Percentiles rank a stretch among this genome's conserved stretches.
These are phyloP conservation scores for Monoplex corrugatus DNA, from an alignment of 2,888 invertebrate genomes.

Conservation along the genomic window DNA sequence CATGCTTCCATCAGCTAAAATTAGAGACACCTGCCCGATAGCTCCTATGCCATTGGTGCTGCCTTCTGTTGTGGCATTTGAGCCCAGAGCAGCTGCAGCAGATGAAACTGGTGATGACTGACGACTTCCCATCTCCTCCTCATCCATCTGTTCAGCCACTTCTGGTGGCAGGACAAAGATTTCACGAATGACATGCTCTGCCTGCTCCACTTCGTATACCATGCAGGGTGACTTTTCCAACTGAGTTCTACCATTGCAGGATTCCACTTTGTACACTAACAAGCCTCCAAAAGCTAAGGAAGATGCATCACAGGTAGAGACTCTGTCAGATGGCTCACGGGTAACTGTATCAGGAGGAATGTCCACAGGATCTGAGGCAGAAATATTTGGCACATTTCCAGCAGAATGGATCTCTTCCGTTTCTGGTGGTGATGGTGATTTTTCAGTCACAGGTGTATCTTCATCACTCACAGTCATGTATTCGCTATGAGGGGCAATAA, in stretches of 20 bases:
- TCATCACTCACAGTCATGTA: conserved; percentile 21
- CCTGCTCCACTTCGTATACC: conserved; percentile 64
- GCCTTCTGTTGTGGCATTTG: conserved; percentile 52
- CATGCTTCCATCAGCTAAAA: conserved; percentile 28
- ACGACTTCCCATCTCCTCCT: conserved; percentile 63
- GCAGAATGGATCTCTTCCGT: neutral
- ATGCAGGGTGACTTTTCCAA: conserved; percentile 86
- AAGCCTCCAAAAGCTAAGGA: conserved; percentile 81
- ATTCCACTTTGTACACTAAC: conserved; percentile 85
- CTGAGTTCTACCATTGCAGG: conserved; percentile 83
- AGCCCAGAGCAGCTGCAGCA: conserved; percentile 10
- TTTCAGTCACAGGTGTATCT: neutral
- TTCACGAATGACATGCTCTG: conserved; percentile 66
- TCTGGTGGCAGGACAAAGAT: conserved; percentile 75
- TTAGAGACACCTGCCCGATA: conserved; percentile 43
- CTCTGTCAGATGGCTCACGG: neutral
- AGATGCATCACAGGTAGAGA: neutral
- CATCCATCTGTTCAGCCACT: conserved; percentile 69
- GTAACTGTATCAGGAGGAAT: neutral
- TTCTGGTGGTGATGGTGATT: neutral
- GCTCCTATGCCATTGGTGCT: conserved; percentile 53
- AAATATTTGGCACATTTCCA: neutral
- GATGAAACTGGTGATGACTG: conserved; percentile 50
- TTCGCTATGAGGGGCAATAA: conserved; percentile 61
- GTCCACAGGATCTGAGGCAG: conserved; percentile 14